Evolutionary conservation across 2,888 invertebrate genomes (phyloP).

Genomic region (Rhingia rostrata): DNA sequence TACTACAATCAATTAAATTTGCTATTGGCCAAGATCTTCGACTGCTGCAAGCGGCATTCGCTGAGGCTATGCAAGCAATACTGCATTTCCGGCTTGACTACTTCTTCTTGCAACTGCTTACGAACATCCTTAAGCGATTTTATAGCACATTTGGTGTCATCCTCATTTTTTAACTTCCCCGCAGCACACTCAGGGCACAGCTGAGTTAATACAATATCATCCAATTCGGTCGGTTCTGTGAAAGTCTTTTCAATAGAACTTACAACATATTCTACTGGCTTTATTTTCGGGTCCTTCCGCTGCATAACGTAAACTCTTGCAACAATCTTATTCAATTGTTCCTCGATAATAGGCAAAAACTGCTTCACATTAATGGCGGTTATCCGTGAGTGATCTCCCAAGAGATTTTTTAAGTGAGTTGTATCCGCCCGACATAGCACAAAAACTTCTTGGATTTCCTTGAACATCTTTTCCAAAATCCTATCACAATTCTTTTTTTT

Average conservation of each 20-base stretch:
- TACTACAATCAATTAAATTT: slow-evolving; percentile 75
- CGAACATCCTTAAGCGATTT: slow-evolving; percentile 77
- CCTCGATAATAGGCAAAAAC: slow-evolving; percentile 84
- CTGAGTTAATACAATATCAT: slow-evolving; percentile 83
- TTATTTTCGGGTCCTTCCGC: slow-evolving; percentile 76
- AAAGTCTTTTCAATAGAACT: slow-evolving; percentile 79
- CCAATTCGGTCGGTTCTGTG: slow-evolving; percentile 83
- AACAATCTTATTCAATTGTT: slow-evolving; percentile 84
- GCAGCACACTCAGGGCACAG: slow-evolving; percentile 83
- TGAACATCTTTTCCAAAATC: slow-evolving; percentile 77
- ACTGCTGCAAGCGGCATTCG: slow-evolving; percentile 81
- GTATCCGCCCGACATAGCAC: slow-evolving; percentile 84
- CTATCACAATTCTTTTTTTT: slow-evolving; percentile 76
- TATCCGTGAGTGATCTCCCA: slow-evolving; percentile 85
- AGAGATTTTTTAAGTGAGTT: slow-evolving; percentile 83
- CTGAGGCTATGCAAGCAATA: slow-evolving; percentile 82
- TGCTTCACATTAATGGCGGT: slow-evolving; percentile 85
- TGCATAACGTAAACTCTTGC: slow-evolving; percentile 83
- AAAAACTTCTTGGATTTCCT: slow-evolving; percentile 79
- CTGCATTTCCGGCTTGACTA: slow-evolving; percentile 82
- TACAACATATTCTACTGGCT: slow-evolving; percentile 79
- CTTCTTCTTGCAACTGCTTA: slow-evolving; percentile 80
- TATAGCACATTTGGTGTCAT: slow-evolving; percentile 79
- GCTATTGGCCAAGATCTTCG: slow-evolving; percentile 79
- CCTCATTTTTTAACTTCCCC: slow-evolving; percentile 81